Conservation (phyloP, 1,140 invertebrate genomes). For the Paramacrobiotus metropolitanus region DNA sequence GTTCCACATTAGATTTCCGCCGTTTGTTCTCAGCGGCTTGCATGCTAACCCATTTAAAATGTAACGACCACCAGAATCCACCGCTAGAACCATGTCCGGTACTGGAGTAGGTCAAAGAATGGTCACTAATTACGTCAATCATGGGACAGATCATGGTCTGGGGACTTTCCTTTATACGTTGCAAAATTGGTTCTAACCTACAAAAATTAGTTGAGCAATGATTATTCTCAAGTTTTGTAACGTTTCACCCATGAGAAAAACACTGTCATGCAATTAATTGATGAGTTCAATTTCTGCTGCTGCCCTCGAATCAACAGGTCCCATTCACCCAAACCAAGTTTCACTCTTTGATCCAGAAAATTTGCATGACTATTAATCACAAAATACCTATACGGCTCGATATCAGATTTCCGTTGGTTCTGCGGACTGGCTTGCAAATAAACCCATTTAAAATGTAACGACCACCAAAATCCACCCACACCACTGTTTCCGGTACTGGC, state of each 20-base stretch:
- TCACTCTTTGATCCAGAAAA: no score
- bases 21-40: conserved; percentile 24
- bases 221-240: no score
- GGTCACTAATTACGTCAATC: neutral
- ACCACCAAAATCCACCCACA: conserved; percentile 63
- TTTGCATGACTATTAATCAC: no score
- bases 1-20: neutral
- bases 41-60: conserved; percentile 69
- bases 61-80: conserved; percentile 70
- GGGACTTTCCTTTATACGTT: neutral
- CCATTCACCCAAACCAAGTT: no score
- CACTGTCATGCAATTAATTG: no score
- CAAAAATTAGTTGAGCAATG: no score
- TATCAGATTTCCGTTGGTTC: neutral
- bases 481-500: neutral
- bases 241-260: no score
- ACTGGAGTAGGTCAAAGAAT: neutral
- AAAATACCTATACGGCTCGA: neutral
- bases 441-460: conserved; percentile 71
- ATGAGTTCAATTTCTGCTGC: no score
- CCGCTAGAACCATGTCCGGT: conserved; percentile 22
- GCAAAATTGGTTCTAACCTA: neutral
- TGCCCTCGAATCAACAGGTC: no score
- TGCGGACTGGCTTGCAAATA: conserved; percentile 35
- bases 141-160: neutral